Conservation (phyloP, 2,797 vertebrate genomes). For the Hapalemur alaotrensis region DNA sequence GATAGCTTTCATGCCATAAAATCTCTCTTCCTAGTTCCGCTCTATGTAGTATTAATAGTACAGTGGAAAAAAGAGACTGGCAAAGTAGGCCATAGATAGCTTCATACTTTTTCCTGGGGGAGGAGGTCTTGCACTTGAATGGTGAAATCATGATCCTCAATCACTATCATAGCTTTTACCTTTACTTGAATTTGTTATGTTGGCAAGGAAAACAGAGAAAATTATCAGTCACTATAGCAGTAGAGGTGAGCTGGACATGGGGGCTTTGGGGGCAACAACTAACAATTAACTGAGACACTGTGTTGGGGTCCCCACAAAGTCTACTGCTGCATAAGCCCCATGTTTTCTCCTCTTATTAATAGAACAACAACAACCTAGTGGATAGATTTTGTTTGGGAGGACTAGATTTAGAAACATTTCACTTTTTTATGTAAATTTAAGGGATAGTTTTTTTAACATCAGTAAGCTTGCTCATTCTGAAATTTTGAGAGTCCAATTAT, state of each 20-base stretch:
- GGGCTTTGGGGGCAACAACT: not conserved
- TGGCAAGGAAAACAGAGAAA: not conserved
- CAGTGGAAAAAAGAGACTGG: not conserved
- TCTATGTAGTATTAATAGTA: not conserved
- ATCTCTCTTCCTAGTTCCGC: not conserved
- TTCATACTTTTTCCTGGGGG: not conserved
- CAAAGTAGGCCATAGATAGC: not conserved
- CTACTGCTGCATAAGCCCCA: not conserved
- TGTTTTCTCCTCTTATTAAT: not conserved
- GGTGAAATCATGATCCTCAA: not conserved
- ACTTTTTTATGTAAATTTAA: not conserved
- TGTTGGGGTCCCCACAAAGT: not conserved
- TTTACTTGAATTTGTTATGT: not conserved
- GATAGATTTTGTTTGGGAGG: not conserved
- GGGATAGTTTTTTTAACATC: not conserved
- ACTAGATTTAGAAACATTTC: not conserved
- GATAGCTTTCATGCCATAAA: not conserved
- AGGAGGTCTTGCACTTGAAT: not conserved
- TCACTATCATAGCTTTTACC: not conserved
- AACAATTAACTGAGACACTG: not conserved
- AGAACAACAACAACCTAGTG: not conserved
- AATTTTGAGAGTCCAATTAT: not conserved
- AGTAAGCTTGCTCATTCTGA: conserved; percentile 17
- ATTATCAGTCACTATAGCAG: not conserved
- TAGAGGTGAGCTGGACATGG: not conserved